Base-by-base conservation (phyloP, 2,113 vertebrate genomes). In the Odontophorus gujanensis region DNA sequence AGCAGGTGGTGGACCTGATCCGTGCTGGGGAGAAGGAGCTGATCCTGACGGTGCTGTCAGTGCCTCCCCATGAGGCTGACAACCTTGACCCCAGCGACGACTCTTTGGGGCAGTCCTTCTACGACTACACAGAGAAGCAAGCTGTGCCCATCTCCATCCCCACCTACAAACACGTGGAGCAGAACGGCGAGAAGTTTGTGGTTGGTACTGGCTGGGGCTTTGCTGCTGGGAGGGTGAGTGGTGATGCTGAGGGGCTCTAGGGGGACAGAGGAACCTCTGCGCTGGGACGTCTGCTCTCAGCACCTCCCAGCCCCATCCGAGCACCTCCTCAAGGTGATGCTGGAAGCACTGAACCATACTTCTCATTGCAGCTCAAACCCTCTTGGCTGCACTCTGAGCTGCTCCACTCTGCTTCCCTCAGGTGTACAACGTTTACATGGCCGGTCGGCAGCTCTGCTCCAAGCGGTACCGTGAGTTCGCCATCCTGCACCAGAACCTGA, bases 1-100 rank as follows among this genome's bases (percentile, higher is more conserved):
- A 99, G 98, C 99, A 99, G 92, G 99, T 99, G 97, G 99, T 99
- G 97, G 99, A 99, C 85, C 98, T 99, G 98, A 99, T 99, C 96
- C 98, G 99, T 0, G 99, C 99, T 0, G 99, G 99, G 1, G 99
- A 99, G 97, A 98, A 98, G 97, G 99, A 99, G 97, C 96, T 99
- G 96, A 97, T 99, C 50, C 98, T 99, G 83, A 99, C 99, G 1
- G 99, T 99, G 81, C 90, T 99, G 76, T 99, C 99, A 0, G 98
- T 99, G 36, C 99, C 99, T 5, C 98, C 98, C 15, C 99, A 99
- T 65, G 99, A 99, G 97, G 99, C 98, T 0, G 99, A 99, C 13
- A 98, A 97, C 47, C 98, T 99, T 36, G 99, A 99, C 45, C 98
- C 98, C 1, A 98, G 98, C 4, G 99, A 99, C 12, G 99, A 99